Percentiles rank a stretch among this genome's conserved stretches.
These are phyloP conservation scores for Microtus oregoni DNA, from an alignment of 2,113 vertebrate species.

Conservation along the genomic window DNA sequence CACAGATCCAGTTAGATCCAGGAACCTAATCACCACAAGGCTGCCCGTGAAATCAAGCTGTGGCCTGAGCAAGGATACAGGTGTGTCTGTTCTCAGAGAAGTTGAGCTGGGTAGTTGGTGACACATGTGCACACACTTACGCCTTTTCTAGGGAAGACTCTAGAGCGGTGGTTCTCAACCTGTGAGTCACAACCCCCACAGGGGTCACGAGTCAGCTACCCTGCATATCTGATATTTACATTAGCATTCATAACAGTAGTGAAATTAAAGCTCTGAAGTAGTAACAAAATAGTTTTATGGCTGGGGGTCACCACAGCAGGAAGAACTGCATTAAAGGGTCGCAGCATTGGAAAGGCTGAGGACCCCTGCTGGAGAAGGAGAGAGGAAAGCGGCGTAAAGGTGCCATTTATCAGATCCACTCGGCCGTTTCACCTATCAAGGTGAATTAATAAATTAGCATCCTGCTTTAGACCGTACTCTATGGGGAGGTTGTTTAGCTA, in stretches of 20 bases:
- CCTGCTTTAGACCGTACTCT: slow-evolving; percentile 39
- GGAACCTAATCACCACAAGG: neutral
- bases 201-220: neutral
- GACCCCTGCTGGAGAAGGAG: neutral
- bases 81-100: neutral
- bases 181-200: neutral
- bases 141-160: neutral
- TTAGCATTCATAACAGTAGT: neutral
- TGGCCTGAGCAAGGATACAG: neutral
- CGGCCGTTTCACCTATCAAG: slow-evolving; percentile 13
- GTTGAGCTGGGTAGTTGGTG: neutral
- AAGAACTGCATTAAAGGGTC: neutral
- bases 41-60: neutral
- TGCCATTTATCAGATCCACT: slow-evolving; percentile 41
- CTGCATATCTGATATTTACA: neutral
- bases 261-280: neutral
- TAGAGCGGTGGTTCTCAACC: neutral
- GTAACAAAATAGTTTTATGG: neutral
- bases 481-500: neutral
- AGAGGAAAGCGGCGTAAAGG: neutral
- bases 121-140: neutral
- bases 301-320: neutral
- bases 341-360: too few species aligned
- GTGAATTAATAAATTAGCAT: slow-evolving; percentile 62
- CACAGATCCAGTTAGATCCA: neutral